Percentiles rank a stretch among this genome's conserved stretches.
Evolutionary conservation across 2,888 invertebrate species (phyloP).

Genomic region (Mycogona germanica): DNA sequence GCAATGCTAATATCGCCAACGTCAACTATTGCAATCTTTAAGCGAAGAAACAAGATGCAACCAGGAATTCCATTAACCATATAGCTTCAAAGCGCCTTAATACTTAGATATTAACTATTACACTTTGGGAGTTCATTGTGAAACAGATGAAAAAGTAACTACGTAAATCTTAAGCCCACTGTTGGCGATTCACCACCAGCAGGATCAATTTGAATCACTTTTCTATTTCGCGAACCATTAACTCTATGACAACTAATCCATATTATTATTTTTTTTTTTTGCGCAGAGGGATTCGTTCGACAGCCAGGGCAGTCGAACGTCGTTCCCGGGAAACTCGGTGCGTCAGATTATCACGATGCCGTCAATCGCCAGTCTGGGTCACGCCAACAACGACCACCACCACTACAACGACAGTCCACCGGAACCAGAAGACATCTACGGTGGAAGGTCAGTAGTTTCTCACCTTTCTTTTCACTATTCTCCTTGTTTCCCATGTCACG

Average conservation of each 20-base stretch:
- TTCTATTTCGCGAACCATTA: too few relatives aligned
- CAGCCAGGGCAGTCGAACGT: conserved; percentile 6
- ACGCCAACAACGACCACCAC: conserved; percentile 16
- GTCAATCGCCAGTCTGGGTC: background rate
- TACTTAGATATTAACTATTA: background rate
- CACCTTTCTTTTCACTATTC: background rate
- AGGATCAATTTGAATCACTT: too few relatives aligned
- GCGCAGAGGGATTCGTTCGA: background rate
- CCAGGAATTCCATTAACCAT: background rate
- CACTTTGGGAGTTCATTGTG: too few relatives aligned
- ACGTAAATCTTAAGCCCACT: too few relatives aligned
- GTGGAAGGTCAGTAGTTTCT: conserved; percentile 64
- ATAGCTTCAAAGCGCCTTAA: background rate
- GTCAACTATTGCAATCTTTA: background rate
- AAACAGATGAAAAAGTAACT: too few relatives aligned
- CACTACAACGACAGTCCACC: conserved; percentile 74
- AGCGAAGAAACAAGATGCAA: background rate
- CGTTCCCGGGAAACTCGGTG: conserved; percentile 4
- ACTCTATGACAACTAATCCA: too few relatives aligned
- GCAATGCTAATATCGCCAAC: background rate
- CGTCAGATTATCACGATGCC: conserved; percentile 1
- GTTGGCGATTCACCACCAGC: too few relatives aligned
- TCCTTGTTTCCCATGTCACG: background rate
- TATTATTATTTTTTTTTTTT: background rate
- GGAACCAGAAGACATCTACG: conserved; percentile 74